phyloP scores from a whole-genome alignment of 2,888 invertebrate species.

The Diploptera punctata region DNA sequence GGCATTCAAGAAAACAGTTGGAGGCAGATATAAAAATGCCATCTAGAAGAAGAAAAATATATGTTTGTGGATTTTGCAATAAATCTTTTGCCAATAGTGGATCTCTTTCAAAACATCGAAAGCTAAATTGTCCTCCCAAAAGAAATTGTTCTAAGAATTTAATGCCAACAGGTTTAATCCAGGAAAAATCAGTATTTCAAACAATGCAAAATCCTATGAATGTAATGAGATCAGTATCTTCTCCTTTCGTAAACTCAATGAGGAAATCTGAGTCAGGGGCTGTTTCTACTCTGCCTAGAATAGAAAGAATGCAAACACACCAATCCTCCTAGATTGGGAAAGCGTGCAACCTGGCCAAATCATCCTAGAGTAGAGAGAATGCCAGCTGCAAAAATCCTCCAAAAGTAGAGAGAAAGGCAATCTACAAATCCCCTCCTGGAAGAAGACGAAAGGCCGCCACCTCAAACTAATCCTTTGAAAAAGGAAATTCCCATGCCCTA shows the following conservation, averaged over 20 bases:
- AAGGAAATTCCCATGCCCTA: conserved; percentile 51
- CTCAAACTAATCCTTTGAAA: background rate
- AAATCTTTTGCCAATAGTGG: conserved; percentile 26
- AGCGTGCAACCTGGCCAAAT: no score
- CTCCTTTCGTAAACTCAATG: background rate
- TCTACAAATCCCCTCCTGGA: no score
- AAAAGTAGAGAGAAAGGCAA: conserved; percentile 40
- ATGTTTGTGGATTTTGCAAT: conserved; percentile 17
- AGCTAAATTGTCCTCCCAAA: conserved; percentile 10
- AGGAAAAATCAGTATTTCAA: background rate
- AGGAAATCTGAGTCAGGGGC: no score
- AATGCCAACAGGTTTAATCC: background rate
- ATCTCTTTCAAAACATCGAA: conserved; percentile 20
- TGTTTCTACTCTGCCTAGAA: no score
- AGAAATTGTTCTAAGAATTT: background rate
- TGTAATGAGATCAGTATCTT: no score
- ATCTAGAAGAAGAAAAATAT: background rate
- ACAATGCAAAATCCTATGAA: background rate
- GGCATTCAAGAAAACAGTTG: conserved; percentile 54
- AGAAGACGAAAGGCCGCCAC: conserved; percentile 32
- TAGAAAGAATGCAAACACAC: no score
- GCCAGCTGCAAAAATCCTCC: background rate
- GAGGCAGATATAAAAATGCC: background rate
- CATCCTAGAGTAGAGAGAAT: no score
- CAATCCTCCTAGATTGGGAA: no score